A percentile compares a stretch with the other conserved stretches of the same genome.
Conservation (phyloP, 37 sponge, comb jelly and placozoan species). For the Halichondria panicea region DNA sequence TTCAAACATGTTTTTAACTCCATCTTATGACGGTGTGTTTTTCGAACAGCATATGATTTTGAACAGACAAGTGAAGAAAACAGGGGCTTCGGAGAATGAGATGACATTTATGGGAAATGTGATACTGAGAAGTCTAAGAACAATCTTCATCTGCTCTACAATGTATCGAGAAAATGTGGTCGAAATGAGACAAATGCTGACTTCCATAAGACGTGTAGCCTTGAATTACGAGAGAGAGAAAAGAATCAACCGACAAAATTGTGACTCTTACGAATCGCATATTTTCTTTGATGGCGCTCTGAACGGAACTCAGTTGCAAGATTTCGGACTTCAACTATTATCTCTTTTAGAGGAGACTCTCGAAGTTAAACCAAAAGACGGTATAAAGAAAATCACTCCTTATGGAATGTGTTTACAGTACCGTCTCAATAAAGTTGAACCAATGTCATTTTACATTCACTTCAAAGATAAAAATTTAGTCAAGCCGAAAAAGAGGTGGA, state of each 20-base stretch:
- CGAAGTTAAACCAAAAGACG: slow-evolving; percentile 14
- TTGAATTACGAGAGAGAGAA: slow-evolving; percentile 8
- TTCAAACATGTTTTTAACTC: slow-evolving; percentile 66
- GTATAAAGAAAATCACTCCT: slow-evolving; percentile 54
- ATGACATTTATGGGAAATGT: background rate
- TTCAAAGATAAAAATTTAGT: slow-evolving; percentile 72
- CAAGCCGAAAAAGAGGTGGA: slow-evolving; percentile 86
- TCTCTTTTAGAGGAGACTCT: slow-evolving; percentile 66
- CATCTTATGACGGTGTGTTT: slow-evolving; percentile 69
- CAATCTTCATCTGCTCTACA: slow-evolving; percentile 83
- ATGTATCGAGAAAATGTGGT: slow-evolving; percentile 76
- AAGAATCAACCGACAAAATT: background rate
- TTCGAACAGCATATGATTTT: slow-evolving; percentile 65
- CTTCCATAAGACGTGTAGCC: slow-evolving; percentile 64
- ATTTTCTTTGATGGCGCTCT: slow-evolving; percentile 82
- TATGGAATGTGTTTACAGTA: too few species aligned
- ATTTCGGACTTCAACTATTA: slow-evolving; percentile 71
- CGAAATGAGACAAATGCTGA: slow-evolving; percentile 80
- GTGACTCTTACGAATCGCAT: slow-evolving; percentile 65
- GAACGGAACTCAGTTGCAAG: slow-evolving; percentile 47
- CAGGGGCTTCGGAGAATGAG: background rate
- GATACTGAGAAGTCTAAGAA: background rate
- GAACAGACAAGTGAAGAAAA: slow-evolving; percentile 41
- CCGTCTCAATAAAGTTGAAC: slow-evolving; percentile 15
- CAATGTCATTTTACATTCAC: slow-evolving; percentile 66